These are phyloP conservation scores for Isurus oxyrinchus DNA, from an alignment of 2,113 vertebrate genomes.

Conservation along the genomic window DNA sequence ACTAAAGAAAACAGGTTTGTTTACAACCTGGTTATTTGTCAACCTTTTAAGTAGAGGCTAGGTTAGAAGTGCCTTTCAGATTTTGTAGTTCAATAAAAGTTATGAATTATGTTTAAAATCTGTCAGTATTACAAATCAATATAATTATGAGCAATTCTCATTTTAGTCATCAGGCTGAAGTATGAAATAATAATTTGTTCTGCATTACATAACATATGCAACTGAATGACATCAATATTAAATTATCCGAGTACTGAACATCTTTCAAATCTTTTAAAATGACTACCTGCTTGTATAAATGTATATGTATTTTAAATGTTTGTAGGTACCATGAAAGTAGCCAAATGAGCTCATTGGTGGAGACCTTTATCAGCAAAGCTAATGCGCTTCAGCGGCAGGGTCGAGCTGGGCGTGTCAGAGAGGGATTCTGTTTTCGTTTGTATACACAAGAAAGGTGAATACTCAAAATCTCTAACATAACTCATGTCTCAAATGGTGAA, in stretches of 20 bases:
- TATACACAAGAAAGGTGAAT: slow-evolving; percentile 74
- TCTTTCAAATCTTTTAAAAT: neutral
- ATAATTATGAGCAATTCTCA: neutral
- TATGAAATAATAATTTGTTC: neutral
- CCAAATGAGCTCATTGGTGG: slow-evolving; percentile 96
- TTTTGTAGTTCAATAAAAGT: neutral
- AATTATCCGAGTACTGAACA: neutral
- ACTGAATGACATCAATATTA: neutral
- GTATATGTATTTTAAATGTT: neutral
- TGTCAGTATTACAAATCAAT: neutral
- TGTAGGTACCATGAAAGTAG: slow-evolving; percentile 90
- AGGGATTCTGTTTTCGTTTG: slow-evolving; percentile 89
- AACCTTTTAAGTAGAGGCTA: neutral
- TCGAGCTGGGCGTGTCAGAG: slow-evolving; percentile 80
- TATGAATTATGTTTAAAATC: neutral
- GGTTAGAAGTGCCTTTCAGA: neutral
- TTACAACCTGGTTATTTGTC: slow-evolving; percentile 22
- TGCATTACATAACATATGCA: neutral
- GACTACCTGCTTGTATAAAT: neutral
- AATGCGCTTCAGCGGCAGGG: slow-evolving; percentile 94
- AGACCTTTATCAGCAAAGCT: slow-evolving; percentile 93
- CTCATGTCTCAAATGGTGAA: neutral
- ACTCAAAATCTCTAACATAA: neutral
- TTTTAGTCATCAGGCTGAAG: neutral
- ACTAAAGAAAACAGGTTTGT: slow-evolving; percentile 95